Percentiles rank a stretch among this genome's conserved stretches.
Conservation (phyloP, 2,797 vertebrate genomes). For the Simalia tracyae region DNA sequence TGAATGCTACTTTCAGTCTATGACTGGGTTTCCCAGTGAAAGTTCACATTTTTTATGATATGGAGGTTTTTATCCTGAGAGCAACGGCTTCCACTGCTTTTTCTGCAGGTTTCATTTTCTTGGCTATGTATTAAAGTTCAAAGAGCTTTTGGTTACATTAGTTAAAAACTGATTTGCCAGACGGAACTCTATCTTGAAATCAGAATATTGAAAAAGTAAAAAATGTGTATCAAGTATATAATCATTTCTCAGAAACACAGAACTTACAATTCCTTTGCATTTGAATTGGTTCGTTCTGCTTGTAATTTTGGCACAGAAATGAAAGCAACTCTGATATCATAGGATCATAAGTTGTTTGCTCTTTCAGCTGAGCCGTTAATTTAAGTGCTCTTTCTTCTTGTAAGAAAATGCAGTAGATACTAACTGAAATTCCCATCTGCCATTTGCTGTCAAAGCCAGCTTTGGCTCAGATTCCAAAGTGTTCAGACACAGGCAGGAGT, state of each 20-base stretch:
- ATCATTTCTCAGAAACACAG: neutral
- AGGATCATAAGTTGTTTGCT: slow-evolving; percentile 26
- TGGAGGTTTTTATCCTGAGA: neutral
- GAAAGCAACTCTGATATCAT: slow-evolving; percentile 7
- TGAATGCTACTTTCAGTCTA: neutral
- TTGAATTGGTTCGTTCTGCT: neutral
- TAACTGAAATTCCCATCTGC: slow-evolving; percentile 38
- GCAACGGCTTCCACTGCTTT: neutral
- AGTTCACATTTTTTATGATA: neutral
- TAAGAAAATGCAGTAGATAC: slow-evolving; percentile 10
- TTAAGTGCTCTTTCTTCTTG: slow-evolving; percentile 7
- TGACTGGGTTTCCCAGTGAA: neutral
- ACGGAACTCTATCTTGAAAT: neutral
- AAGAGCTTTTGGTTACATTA: neutral
- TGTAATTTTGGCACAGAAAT: neutral
- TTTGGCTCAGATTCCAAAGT: slow-evolving; percentile 35
- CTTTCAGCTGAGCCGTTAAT: slow-evolving; percentile 8
- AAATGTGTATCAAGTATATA: neutral
- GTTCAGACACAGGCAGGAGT: slow-evolving; percentile 27
- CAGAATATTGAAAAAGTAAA: neutral
- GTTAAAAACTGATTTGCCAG: neutral
- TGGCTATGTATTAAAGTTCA: neutral
- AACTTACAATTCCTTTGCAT: neutral
- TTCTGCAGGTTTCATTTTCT: neutral
- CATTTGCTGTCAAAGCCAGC: slow-evolving; percentile 4